Conservation (phyloP, 2,113 vertebrate species). For the Aphyosemion australe region DNA sequence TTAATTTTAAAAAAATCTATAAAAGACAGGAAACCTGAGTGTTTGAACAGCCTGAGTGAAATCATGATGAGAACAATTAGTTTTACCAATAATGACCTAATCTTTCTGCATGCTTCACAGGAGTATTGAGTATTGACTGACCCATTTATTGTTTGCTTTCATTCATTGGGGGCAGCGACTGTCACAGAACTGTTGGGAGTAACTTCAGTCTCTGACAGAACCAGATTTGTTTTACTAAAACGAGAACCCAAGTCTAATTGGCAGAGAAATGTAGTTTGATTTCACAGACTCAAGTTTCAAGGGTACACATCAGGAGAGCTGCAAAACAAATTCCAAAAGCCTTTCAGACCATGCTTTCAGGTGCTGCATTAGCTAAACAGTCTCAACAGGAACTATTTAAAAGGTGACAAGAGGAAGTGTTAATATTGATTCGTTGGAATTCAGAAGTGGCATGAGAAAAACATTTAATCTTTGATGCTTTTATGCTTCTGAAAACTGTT, state of each 20-base stretch:
- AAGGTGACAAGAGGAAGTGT: slow-evolving; percentile 40
- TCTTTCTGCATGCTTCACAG: neutral
- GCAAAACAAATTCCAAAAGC: slow-evolving; percentile 13
- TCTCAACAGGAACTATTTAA: slow-evolving; percentile 44
- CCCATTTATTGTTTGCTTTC: neutral
- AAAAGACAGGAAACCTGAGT: neutral
- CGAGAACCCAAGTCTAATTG: neutral
- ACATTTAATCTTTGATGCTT: slow-evolving; percentile 44
- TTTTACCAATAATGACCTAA: neutral
- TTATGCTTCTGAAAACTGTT: slow-evolving; percentile 8
- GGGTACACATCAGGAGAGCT: neutral
- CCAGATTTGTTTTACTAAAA: neutral
- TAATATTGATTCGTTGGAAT: slow-evolving; percentile 53
- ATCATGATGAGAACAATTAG: neutral
- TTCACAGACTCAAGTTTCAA: slow-evolving; percentile 18
- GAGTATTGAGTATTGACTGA: neutral
- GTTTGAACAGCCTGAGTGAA: neutral
- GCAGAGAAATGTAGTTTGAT: neutral
- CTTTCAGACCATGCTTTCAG: slow-evolving; percentile 30
- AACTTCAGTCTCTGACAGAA: neutral
- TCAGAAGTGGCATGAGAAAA: slow-evolving; percentile 23
- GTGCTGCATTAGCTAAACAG: slow-evolving; percentile 31
- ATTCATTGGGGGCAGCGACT: neutral
- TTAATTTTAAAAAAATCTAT: neutral
- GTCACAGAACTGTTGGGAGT: neutral